Base-by-base conservation (phyloP, 2,113 vertebrate genomes). In the Formicarius rufipectus region DNA sequence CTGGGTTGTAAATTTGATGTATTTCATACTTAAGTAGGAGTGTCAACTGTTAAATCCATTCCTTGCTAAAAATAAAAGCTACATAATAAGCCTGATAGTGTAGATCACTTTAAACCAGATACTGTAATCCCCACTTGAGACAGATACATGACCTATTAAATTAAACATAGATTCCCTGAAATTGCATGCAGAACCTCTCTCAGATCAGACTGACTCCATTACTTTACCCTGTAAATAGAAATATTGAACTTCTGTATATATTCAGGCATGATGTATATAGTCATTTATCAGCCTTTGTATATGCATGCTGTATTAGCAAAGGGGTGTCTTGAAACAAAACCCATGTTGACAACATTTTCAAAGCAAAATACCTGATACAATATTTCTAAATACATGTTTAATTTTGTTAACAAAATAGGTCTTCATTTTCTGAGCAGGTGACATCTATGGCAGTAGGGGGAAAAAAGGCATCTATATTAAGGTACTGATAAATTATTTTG, bases 61-160 rank as follows among this genome's bases (percentile, higher is more conserved):
- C 69, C 88, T 93, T 93, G 90, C 93, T 96, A 94, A 96, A 97
- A 96, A 97, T 96, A 96, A 97, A 96, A 94, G 86, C 96, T 82
- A 96, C 92, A 94, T 97, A 96, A 96, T 96, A 96, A 96, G 90
- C 60, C 93, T 92, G 93, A 95, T 97, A 92, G 80, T 79, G 90
- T 93, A 96, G 92, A 96, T 97, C 95, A 92, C 96, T 95, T 95
- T 96, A 95, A 97, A 96, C 58, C 95, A 96, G 96, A 92, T 96
- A 95, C 76, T 84, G 90, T 95, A 96, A 96, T 96, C 95, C 94
- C 77, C 90, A 96, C 86, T 96, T 96, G 96, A 96, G 93, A 95
- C 80, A 95, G 95, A 95, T 95, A 96, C 96, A 96, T 90, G 93
- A 95, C 96, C 94, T 95, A 96, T 92, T 97, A 96, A 96, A 96